Conservation (phyloP, 2,797 vertebrate genomes). For the Saxicola maurus region DNA sequence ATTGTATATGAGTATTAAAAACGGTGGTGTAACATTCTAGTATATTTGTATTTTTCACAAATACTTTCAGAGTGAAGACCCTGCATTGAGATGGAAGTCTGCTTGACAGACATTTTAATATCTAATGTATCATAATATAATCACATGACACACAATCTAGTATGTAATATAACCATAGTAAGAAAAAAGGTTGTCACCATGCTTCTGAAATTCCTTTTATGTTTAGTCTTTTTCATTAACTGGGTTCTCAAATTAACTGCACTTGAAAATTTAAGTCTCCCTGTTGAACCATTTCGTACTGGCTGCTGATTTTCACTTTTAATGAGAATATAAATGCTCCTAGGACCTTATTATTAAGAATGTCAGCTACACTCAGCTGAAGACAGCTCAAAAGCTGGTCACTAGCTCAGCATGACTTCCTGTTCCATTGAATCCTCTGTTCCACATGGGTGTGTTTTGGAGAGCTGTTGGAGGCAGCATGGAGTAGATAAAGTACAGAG, state of each 20-base stretch:
- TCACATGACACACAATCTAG: neutral
- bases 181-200: neutral
- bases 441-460: too few species aligned
- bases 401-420: neutral
- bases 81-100: neutral
- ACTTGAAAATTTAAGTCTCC: neutral
- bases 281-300: neutral
- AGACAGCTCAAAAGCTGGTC: neutral
- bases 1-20: neutral
- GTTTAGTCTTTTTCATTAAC: neutral
- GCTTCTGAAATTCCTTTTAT: neutral
- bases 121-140: neutral
- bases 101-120: neutral
- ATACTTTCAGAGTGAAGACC: neutral
- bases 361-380: neutral
- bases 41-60: neutral
- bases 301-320: neutral
- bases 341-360: neutral
- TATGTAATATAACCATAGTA: rapidly evolving
- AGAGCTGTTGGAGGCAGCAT: neutral
- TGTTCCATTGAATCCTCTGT: neutral
- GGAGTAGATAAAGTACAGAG: neutral
- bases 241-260: neutral
- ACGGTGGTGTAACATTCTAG: neutral
- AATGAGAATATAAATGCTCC: neutral